Evolutionary conservation across 2,888 invertebrate species (phyloP), one percentile per base, ranked within the genome.

Genomic region (Acrobasis repandana): DNA sequence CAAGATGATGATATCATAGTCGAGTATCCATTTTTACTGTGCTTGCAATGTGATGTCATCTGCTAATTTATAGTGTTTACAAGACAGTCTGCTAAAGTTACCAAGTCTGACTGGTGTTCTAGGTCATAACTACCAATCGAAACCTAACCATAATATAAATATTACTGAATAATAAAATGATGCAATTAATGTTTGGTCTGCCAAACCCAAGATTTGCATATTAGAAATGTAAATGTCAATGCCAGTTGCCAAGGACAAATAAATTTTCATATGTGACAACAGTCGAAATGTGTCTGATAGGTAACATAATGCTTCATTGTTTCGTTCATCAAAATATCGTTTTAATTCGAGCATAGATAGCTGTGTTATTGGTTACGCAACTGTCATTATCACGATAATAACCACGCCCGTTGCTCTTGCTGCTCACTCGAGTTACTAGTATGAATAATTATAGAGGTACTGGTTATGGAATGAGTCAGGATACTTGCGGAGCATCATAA

Each of bases 1-100:
- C n/a, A n/a, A n/a, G n/a, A n/a, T n/a, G 69, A 72, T 77, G 77
- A 75, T 74, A 72, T 76, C 75, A 74, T 71, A 67, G 67, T 62
- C 48, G 60, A 61, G 67, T 61, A 68, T 71, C 63, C 62, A 70
- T 64, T 69, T 71, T 68, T 71, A 68, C 67, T 65, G 64, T 61
- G 65, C 62, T 68, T 64, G 58, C 50, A 64, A 14, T 61, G 52
- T 73, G 71, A 74, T 72, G 71, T 74, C 73, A 75, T 69, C 65
- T 57, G 33, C 64, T 61, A 60, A 67, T 70, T 69, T 63, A 63
- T 58, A 56, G 56, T 62, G 36, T 63, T 47, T 56, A 36, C 15
- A 11, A 11, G n/a, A 43, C 43, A 14, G 43, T 5, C 14, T 11
- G 43, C 11, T 43, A 43, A 43, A 43, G 43, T 43, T n/a, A 43